Conservation (phyloP, 2,888 invertebrate genomes). For the Tachystola acroxantha region DNA sequence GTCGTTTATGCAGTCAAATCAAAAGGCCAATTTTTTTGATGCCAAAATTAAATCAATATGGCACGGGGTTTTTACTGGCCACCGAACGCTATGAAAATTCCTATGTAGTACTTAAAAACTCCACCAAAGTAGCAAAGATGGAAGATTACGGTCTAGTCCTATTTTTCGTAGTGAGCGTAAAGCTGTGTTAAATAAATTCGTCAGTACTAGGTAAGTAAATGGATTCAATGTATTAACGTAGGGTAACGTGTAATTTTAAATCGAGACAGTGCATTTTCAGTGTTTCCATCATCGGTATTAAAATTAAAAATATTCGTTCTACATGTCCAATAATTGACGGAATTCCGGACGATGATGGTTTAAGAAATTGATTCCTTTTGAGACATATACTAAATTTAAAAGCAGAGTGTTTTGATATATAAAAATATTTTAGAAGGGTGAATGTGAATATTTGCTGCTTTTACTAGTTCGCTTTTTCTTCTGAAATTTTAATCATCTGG, state of each 20-base stretch:
- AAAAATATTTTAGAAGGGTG: slow-evolving; percentile 10
- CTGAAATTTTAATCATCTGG: slow-evolving; percentile 18
- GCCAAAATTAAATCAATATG: too few relatives aligned
- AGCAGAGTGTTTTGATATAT: slow-evolving; percentile 21
- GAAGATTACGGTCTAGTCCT: slow-evolving; percentile 9
- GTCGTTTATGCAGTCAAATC: too few relatives aligned
- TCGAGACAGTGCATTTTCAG: neutral
- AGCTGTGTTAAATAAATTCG: neutral
- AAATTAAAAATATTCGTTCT: too few relatives aligned
- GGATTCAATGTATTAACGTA: too few relatives aligned
- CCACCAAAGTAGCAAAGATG: neutral
- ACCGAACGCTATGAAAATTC: too few relatives aligned
- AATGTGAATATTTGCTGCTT: slow-evolving; percentile 18
- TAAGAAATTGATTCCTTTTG: slow-evolving; percentile 34
- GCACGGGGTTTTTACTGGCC: too few relatives aligned
- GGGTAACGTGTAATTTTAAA: neutral
- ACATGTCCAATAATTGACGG: too few relatives aligned
- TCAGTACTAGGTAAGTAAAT: too few relatives aligned
- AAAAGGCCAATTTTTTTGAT: too few relatives aligned
- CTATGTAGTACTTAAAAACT: too few relatives aligned
- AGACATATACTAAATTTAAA: slow-evolving; percentile 26
- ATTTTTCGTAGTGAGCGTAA: slow-evolving; percentile 7
- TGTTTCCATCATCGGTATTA: too few relatives aligned
- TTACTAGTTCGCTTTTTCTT: slow-evolving; percentile 16
- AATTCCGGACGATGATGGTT: neutral